Percentiles rank a stretch among this genome's conserved stretches.
Evolutionary conservation across 2,888 invertebrate genomes (phyloP).

Genomic region (Drosophila rellima): DNA sequence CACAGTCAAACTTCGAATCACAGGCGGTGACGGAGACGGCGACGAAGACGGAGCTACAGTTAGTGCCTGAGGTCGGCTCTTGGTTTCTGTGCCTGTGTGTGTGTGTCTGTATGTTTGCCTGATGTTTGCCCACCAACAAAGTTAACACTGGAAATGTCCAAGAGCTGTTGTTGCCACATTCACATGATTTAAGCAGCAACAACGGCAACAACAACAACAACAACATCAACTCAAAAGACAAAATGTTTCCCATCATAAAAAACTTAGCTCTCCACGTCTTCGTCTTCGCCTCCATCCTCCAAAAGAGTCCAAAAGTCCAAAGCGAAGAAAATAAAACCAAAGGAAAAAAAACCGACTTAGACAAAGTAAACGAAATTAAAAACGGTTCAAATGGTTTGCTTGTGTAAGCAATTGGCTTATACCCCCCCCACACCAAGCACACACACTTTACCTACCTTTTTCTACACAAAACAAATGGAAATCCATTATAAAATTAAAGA

Average conservation of each 20-base stretch:
- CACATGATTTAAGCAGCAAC: conserved; percentile 76
- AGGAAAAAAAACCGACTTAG: conserved; percentile 58
- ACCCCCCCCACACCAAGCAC: too few relatives aligned
- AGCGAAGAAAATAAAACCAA: conserved; percentile 35
- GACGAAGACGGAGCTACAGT: conserved; percentile 11
- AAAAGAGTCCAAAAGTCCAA: conserved; percentile 62
- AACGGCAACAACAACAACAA: conserved; percentile 42
- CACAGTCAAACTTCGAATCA: background rate
- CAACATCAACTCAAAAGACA: conserved; percentile 46
- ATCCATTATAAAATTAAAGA: too few relatives aligned
- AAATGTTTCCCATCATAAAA: conserved; percentile 79
- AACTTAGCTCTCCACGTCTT: conserved; percentile 35
- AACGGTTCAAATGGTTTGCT: conserved; percentile 75
- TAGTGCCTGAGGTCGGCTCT: conserved; percentile 31
- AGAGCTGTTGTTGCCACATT: conserved; percentile 73
- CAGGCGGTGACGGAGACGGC: background rate
- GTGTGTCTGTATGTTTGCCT: conserved; percentile 52
- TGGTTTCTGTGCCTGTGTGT: background rate
- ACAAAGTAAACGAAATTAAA: conserved; percentile 78
- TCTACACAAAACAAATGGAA: too few relatives aligned
- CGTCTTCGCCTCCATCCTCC: conserved; percentile 44
- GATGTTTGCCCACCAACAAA: conserved; percentile 77
- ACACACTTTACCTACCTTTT: too few relatives aligned
- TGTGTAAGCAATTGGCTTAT: conserved; percentile 68
- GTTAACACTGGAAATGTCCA: conserved; percentile 73